Evolutionary conservation across 1,140 invertebrate species (phyloP), one percentile per base, ranked within the genome.

Genomic region (Hyphantria cunea): DNA sequence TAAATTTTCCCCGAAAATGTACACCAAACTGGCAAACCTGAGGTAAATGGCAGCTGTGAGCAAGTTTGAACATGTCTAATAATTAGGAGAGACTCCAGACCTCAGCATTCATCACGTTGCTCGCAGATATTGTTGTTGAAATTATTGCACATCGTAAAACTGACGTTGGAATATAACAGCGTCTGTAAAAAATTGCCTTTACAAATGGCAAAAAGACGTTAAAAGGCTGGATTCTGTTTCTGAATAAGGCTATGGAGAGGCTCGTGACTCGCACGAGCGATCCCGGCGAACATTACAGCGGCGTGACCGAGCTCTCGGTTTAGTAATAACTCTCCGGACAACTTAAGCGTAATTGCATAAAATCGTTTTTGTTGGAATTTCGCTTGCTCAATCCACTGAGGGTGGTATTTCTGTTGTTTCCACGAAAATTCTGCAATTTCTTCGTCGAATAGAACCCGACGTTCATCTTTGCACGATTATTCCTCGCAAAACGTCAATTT

Each of bases 281-380:
- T 64, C 66, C 55, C 59, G 45, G 62, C 59, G 63, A 69, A 74
- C 76, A 75, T 77, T 74, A 81, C 68, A 54, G 61, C 70, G 62
- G 74, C 84, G 81, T 85, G 82, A 87, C 84, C 70, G 73, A 66
- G 64, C 67, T 69, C 78, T 81, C 68, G 61, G 72, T 75, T 74
- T 77, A 79, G 82, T 85, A 87, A 87, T 87, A 84, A 82, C 76
- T 78, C 71, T 64, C 70, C 72, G 69, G 60, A 70, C 76, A 78
- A 84, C 74, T 82, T 84, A 80, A 78, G 70, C 78, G 74, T 85
- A 87, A 85, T 87, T 85, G 82, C 80, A 83, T 84, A 84, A 85
- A 85, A 85, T 82, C 77, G 77, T 77, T 80, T 84, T 84, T 83
- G 80, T 80, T 70, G 78, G 82, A 84, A 84, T 82, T 86, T 74